These are phyloP conservation scores for Erebia epiphron DNA, from an alignment of 2,888 invertebrate genomes.

Conservation along the genomic window DNA sequence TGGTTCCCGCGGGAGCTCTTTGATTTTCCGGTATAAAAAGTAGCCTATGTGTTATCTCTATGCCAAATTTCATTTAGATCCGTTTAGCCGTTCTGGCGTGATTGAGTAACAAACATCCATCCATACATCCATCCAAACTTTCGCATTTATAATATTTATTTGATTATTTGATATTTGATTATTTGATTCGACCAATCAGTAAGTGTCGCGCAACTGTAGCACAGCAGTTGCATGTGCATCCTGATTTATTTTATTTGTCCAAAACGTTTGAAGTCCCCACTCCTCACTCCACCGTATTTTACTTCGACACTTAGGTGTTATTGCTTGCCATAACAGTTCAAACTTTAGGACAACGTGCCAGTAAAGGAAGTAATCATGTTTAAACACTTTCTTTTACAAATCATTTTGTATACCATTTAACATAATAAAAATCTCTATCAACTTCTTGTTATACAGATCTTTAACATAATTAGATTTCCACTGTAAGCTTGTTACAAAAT, in stretches of 20 bases:
- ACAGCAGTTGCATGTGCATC: neutral
- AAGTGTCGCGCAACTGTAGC: neutral
- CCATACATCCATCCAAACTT: too few relatives aligned
- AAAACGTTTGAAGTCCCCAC: constrained; percentile 57
- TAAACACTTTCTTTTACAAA: neutral
- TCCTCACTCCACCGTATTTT: constrained; percentile 54
- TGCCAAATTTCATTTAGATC: too few relatives aligned
- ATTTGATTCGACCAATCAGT: too few relatives aligned
- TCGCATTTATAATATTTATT: too few relatives aligned
- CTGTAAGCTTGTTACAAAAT: constrained; percentile 26
- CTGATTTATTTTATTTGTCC: constrained; percentile 59
- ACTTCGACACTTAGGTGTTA: constrained; percentile 49
- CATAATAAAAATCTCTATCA: constrained; percentile 9
- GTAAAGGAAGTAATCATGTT: neutral
- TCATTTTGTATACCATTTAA: neutral
- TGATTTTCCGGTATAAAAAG: too few relatives aligned
- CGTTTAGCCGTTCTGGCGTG: too few relatives aligned
- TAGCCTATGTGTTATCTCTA: too few relatives aligned
- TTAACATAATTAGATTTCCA: constrained; percentile 35
- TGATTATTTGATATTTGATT: too few relatives aligned
- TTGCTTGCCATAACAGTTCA: constrained; percentile 23
- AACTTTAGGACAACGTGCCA: neutral
- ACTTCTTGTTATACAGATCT: constrained; percentile 15
- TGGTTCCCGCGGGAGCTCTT: too few relatives aligned
- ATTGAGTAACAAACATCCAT: too few relatives aligned